Evolutionary conservation across 2,888 invertebrate genomes (phyloP).

Genomic region (Drosophila pegasa): DNA sequence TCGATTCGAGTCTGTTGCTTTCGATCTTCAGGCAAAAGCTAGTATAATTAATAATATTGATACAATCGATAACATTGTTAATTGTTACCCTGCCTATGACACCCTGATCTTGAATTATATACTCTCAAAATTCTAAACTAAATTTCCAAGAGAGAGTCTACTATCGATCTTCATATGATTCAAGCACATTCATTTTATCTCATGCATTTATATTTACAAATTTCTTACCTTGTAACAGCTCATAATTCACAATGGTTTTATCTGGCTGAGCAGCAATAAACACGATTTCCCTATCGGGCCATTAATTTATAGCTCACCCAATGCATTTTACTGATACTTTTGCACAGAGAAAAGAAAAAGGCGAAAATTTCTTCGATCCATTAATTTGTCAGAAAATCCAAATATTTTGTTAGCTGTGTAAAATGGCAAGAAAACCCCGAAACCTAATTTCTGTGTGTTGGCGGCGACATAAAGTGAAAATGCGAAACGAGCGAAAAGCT

Average conservation of each 20-base stretch:
- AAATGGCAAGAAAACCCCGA: conserved; percentile 1
- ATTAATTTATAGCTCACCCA: conserved; percentile 39
- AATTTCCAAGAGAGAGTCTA: background rate
- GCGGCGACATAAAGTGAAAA: conserved; percentile 55
- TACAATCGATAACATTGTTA: no score
- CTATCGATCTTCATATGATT: background rate
- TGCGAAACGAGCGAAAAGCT: conserved; percentile 31
- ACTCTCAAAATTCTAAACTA: background rate
- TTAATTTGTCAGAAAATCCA: conserved; percentile 50
- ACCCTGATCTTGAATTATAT: no score
- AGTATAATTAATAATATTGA: no score
- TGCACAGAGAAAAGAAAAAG: background rate
- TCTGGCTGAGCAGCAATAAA: conserved; percentile 13
- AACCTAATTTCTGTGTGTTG: background rate
- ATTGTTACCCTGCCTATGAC: no score
- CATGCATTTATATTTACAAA: conserved; percentile 11
- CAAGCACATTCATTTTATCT: background rate
- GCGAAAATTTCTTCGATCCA: conserved; percentile 18
- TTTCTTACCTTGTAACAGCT: conserved; percentile 8
- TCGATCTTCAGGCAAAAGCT: no score
- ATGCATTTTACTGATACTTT: conserved; percentile 43
- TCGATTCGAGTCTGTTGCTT: no score
- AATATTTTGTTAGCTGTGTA: conserved; percentile 55
- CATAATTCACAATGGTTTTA: conserved; percentile 4
- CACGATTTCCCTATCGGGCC: conserved; percentile 8